These are phyloP conservation scores for Spilosoma lubricipeda DNA, from an alignment of 2,888 invertebrate species.

Conservation along the genomic window DNA sequence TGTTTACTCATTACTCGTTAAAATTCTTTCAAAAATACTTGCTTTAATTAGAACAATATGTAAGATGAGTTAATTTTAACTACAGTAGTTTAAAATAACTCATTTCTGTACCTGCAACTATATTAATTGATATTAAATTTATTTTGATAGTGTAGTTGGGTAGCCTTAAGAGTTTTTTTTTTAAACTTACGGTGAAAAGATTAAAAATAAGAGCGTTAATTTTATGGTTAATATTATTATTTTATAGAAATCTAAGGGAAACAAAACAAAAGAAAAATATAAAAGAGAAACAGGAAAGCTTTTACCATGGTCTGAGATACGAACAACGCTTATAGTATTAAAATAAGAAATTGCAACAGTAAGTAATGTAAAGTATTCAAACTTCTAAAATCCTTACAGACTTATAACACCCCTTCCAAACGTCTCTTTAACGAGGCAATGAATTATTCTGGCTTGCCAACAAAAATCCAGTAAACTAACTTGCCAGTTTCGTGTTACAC, in stretches of 20 bases:
- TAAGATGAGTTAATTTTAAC: too few species aligned
- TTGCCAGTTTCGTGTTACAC: constrained; percentile 50
- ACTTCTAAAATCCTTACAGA: not conserved
- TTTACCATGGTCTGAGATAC: not conserved
- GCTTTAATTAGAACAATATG: constrained; percentile 4
- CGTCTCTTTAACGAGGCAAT: constrained; percentile 38
- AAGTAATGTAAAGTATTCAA: constrained; percentile 2
- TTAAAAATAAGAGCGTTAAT: not conserved
- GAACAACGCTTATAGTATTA: not conserved
- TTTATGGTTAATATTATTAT: not conserved
- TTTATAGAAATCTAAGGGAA: not conserved
- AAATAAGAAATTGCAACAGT: not conserved
- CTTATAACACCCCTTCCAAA: constrained; percentile 18
- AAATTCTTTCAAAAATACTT: constrained; percentile 27
- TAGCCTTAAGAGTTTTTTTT: not conserved
- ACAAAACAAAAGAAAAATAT: not conserved
- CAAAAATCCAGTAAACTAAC: constrained; percentile 42
- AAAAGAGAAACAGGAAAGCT: not conserved
- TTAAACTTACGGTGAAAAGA: not conserved
- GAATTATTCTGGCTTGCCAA: constrained; percentile 23
- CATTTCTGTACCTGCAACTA: not conserved
- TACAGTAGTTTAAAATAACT: too few species aligned
- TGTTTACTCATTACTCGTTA: constrained; percentile 32
- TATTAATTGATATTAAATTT: not conserved
- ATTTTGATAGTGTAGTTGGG: not conserved